These are phyloP conservation scores for Herpetotheres cachinnans DNA, from an alignment of 2,113 vertebrate genomes.

Conservation along the genomic window DNA sequence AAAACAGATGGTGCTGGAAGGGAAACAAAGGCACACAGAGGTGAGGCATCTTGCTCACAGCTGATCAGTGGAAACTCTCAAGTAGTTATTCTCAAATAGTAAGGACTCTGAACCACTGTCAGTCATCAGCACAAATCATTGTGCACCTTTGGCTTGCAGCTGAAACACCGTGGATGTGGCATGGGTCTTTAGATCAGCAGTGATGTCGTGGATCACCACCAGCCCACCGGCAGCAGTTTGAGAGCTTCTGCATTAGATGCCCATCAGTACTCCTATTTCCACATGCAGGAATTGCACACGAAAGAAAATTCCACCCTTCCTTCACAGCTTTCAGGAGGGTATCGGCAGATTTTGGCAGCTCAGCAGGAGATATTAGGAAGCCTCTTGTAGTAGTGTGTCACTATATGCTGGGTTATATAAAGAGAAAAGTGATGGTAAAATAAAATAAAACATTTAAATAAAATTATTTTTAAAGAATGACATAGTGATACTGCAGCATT, in stretches of 20 bases:
- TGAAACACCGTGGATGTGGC: background rate
- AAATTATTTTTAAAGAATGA: background rate
- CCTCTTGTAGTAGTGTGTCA: background rate
- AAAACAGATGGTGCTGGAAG: constrained; percentile 49
- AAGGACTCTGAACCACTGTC: background rate
- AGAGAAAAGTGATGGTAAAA: background rate
- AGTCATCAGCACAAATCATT: background rate
- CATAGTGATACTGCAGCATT: background rate
- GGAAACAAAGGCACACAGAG: constrained; percentile 33
- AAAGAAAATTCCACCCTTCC: background rate
- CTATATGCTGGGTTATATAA: background rate
- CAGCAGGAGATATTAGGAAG: background rate
- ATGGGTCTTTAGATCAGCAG: background rate
- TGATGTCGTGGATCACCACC: background rate
- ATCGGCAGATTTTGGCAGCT: background rate
- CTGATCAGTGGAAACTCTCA: constrained; percentile 11
- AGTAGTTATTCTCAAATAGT: background rate
- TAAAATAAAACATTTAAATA: background rate
- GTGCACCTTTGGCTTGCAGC: background rate
- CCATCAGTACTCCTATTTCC: background rate
- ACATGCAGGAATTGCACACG: background rate
- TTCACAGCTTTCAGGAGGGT: background rate
- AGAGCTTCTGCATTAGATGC: background rate
- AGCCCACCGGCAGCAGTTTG: background rate
- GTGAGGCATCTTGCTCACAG: constrained; percentile 47